These are phyloP conservation scores for Rhaphigaster nebulosa DNA, from an alignment of 2,888 invertebrate species.

Conservation along the genomic window DNA sequence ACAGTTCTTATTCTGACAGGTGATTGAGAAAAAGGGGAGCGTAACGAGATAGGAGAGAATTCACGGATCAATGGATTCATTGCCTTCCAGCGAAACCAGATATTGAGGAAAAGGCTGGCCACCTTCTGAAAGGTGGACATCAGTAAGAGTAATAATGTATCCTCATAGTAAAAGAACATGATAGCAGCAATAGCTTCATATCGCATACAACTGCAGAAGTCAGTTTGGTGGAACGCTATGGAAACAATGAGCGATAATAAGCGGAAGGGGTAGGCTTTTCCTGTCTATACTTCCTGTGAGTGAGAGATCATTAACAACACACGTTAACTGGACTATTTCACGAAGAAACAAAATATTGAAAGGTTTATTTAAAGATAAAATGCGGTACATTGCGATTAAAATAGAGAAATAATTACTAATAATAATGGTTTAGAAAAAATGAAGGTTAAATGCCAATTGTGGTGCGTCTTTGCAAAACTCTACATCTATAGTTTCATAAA, in stretches of 20 bases:
- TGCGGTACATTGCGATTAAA: too few species aligned
- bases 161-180: neutral
- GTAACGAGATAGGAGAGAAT: neutral
- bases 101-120: neutral
- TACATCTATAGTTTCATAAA: too few species aligned
- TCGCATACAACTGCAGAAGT: neutral
- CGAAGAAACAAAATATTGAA: neutral
- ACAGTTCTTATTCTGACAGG: neutral
- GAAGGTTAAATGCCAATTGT: too few species aligned
- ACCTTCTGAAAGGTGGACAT: too few species aligned
- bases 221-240: conserved; percentile 30
- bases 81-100: neutral
- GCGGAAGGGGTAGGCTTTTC: conserved; percentile 49
- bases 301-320: neutral
- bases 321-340: neutral
- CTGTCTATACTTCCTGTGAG: neutral
- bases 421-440: too few species aligned
- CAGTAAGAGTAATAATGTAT: neutral
- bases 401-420: too few species aligned
- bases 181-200: neutral
- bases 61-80: neutral
- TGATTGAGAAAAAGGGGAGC: neutral
- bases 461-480: too few species aligned
- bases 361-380: too few species aligned
- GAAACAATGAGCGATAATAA: conserved; percentile 39